A percentile compares a stretch with the other conserved stretches of the same genome.
Conservation (phyloP, 30 jellyfish, hydroid and myxozoan genomes). For the Turritopsis dohrnii region DNA sequence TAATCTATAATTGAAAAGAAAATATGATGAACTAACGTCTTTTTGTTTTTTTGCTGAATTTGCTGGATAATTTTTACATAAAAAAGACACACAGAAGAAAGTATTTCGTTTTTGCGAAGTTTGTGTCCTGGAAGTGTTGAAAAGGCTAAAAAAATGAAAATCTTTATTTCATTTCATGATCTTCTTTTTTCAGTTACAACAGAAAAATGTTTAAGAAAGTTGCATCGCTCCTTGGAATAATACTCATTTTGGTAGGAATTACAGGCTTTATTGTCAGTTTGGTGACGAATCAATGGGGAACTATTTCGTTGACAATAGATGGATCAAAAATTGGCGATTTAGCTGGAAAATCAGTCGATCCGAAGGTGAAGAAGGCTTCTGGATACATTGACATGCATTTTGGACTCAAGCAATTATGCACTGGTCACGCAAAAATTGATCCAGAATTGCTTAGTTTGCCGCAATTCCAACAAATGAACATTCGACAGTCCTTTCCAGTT, state of each 20-base stretch:
- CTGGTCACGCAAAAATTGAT: not conserved
- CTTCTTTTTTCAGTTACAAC: not conserved
- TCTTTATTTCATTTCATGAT: too few relatives aligned
- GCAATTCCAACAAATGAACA: not conserved
- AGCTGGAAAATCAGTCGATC: too few relatives aligned
- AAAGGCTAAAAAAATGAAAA: too few relatives aligned
- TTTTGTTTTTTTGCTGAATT: not conserved
- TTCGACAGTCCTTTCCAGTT: not conserved
- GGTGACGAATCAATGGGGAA: not conserved
- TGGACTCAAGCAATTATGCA: not conserved
- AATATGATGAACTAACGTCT: not conserved
- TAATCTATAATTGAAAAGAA: not conserved
- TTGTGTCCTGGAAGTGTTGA: too few relatives aligned
- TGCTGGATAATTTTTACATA: not conserved
- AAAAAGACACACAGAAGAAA: not conserved
- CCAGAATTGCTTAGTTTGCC: not conserved
- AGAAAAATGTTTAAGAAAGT: not conserved
- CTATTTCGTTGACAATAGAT: not conserved
- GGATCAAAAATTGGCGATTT: too few relatives aligned
- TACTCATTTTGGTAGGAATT: not conserved
- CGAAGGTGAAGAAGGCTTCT: not conserved
- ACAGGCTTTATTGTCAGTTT: not conserved
- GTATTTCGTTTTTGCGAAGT: too few relatives aligned
- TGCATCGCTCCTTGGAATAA: not conserved
- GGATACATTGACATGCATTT: not conserved